A percentile compares a stretch with the other conserved stretches of the same genome.
phyloP scores from a whole-genome alignment of 2,888 invertebrate species.

The Dasypogon diadema region DNA sequence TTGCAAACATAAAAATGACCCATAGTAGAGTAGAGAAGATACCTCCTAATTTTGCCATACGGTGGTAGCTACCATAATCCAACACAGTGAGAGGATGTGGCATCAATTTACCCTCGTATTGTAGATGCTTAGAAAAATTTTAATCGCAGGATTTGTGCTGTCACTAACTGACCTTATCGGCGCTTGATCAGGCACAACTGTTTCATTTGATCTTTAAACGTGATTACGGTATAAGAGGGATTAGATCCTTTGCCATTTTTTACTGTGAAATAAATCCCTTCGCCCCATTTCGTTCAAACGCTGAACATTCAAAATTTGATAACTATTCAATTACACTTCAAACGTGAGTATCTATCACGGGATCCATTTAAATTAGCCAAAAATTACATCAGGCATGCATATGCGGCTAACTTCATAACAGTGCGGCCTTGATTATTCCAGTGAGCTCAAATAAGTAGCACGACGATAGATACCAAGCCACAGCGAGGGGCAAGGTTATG shows the following conservation, averaged over 20 bases:
- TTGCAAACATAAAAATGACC: background rate
- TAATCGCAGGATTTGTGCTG: constrained; percentile 38
- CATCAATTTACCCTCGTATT: constrained; percentile 12
- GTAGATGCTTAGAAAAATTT: constrained; percentile 22
- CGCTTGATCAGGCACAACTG: constrained; percentile 42
- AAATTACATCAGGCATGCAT: background rate
- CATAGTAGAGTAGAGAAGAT: background rate
- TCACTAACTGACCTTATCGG: constrained; percentile 29
- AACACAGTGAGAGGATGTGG: background rate
- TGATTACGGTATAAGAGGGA: constrained; percentile 28
- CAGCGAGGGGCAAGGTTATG: background rate
- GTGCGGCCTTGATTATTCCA: background rate
- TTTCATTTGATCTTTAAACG: constrained; percentile 43
- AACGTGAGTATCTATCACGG: background rate
- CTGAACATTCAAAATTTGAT: background rate
- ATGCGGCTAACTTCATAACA: background rate
- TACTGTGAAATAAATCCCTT: background rate
- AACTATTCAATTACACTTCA: background rate
- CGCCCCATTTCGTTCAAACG: background rate
- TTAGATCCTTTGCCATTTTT: background rate
- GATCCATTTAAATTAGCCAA: background rate
- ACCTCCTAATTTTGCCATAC: background rate
- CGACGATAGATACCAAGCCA: background rate
- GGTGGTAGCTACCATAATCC: constrained; percentile 29
- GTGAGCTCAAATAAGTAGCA: background rate